Evolutionary conservation across 2,113 vertebrate species (phyloP), one percentile per base, ranked within the genome.

Genomic region (human (Homo sapiens)): DNA sequence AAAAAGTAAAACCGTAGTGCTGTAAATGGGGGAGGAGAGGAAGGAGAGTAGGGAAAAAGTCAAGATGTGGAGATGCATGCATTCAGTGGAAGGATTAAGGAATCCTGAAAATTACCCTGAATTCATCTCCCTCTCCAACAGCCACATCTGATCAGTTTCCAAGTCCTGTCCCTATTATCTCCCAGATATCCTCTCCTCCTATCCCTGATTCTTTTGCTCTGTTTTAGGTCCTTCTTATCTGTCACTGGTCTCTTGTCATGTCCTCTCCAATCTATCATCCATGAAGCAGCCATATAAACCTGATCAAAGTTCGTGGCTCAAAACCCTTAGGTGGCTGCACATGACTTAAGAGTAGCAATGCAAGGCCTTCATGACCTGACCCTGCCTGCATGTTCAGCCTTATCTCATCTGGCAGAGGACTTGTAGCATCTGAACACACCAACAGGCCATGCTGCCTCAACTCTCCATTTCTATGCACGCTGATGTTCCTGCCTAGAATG

Each of bases 381-480:
- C 30, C 40, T 32, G 0, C 25, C n/a, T 30, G 9, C 10, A 6
- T 76, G 25, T 61, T 52, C 22, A n/a, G 32, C 40, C 12, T 52
- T 61, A 50, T 22, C 23, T 72, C 52, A 30, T 72, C 18, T 27
- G 30, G 13, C 32, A 3, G 45, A 68, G 64, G 20, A 32, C 8
- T 0, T 3, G 18, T 2, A 38, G 45, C 45, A 13, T 4, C 48
- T 22, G 59, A 94, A 16, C 50, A 43, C 6, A 14, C 35, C 76
- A 32, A 1, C 0, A 6, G 57, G 14, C 48, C 8, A 1, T 12
- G 81, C 22, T 22, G 50, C 27, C 11, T n/a, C 50, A 23, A 3
- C 2, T 59, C 80, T 25, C n/a, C 13, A 4, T 57, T 66, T 91
- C 17, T 27, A 1, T 50, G 81, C 0, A 7, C 3, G 9, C 72